Conservation (phyloP, 92 coral and sea anemone genomes). For the Phenganax subtilis region DNA sequence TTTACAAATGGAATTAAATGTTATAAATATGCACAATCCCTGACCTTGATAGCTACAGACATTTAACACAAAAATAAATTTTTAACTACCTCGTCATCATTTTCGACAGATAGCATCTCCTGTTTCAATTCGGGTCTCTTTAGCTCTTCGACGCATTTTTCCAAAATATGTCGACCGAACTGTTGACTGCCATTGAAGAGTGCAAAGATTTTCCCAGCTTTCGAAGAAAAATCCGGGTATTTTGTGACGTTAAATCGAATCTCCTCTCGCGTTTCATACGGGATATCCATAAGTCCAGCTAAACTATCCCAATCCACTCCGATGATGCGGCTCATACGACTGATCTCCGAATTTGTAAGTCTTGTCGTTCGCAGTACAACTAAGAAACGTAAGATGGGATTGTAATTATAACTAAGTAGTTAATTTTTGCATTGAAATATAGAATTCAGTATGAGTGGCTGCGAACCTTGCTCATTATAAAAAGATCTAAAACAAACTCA, state of each 20-base stretch:
- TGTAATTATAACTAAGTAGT: no score
- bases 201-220: constrained; percentile 15
- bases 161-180: neutral
- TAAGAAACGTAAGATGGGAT: neutral
- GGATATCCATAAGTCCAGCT: constrained; percentile 33
- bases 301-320: constrained; percentile 35
- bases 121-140: constrained; percentile 5
- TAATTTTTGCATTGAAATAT: no score
- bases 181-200: constrained; percentile 11
- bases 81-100: constrained; percentile 3
- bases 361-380: neutral
- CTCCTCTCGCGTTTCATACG: constrained; percentile 23
- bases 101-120: neutral
- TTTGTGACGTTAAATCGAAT: neutral
- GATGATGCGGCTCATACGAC: constrained; percentile 3
- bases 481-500: no score
- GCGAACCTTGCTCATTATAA: no score
- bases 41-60: neutral
- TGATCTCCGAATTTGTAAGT: neutral
- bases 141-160: constrained; percentile 8
- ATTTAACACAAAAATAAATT: neutral
- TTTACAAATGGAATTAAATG: no score
- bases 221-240: constrained; percentile 23
- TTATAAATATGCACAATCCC: no score
- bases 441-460: no score